Evolutionary conservation across 2,888 invertebrate species (phyloP).

Genomic region (Erynnis tages): DNA sequence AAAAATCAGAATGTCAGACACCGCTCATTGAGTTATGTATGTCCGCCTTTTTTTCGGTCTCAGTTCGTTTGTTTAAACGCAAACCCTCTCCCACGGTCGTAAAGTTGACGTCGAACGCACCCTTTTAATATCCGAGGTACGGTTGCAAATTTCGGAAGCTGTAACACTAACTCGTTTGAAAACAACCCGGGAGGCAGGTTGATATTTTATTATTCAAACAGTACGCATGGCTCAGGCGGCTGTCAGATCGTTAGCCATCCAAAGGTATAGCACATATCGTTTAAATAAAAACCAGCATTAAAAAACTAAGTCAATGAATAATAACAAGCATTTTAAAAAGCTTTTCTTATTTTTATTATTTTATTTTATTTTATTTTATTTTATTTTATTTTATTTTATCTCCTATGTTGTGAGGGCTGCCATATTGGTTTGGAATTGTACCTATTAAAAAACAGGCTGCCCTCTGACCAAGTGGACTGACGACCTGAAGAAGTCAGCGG

Average conservation of each 20-base stretch:
- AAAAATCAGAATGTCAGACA: not conserved
- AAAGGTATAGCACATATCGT: no score
- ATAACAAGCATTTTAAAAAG: no score
- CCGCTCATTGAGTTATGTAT: not conserved
- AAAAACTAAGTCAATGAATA: no score
- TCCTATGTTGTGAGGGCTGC: no score
- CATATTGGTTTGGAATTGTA: no score
- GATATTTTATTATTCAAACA: constrained; percentile 10
- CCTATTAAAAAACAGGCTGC: no score
- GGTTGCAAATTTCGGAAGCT: constrained; percentile 11
- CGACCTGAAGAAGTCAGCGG: no score
- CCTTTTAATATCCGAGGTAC: constrained; percentile 10
- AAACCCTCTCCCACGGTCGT: not conserved
- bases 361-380: no score
- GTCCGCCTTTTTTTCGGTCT: constrained; percentile 1
- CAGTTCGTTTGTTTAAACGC: not conserved
- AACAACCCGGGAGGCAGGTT: not conserved
- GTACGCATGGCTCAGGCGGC: not conserved
- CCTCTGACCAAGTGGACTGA: no score
- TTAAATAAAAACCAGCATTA: no score
- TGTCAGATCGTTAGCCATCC: not conserved
- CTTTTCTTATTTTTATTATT: no score
- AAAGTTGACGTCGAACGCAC: constrained; percentile 5
- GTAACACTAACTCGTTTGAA: constrained; percentile 10
- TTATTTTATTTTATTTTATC: no score